Evolutionary conservation across 2,113 vertebrate genomes (phyloP).

Genomic region (Donacobius atricapilla): DNA sequence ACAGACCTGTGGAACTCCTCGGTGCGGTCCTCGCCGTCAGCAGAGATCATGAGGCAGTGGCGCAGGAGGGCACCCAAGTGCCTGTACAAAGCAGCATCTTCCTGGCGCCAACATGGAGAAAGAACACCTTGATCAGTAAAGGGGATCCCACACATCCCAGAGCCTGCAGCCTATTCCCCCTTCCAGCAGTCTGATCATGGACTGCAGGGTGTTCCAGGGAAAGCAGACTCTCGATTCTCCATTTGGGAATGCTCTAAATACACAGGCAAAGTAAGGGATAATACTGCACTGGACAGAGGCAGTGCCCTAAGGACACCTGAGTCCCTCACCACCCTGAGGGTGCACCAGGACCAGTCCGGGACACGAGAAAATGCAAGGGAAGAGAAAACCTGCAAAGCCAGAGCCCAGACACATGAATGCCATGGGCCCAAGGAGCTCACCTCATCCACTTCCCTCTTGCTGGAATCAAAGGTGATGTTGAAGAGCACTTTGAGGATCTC

Average conservation of each 20-base stretch:
- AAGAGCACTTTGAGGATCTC: conserved; percentile 95
- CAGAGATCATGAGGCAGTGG: conserved; percentile 83
- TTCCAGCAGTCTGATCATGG: not conserved
- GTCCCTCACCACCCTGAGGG: not conserved
- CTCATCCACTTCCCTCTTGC: conserved; percentile 84
- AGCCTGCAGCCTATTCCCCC: not conserved
- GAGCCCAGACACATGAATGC: rapidly evolving
- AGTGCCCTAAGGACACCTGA: rapidly evolving
- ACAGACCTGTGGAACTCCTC: conserved; percentile 89
- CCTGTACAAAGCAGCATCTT: conserved; percentile 84
- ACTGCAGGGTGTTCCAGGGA: not conserved
- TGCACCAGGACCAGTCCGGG: rapidly evolving
- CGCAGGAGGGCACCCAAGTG: conserved; percentile 86
- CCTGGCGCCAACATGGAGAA: conserved; percentile 70
- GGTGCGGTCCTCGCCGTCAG: conserved; percentile 84
- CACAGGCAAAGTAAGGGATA: not conserved
- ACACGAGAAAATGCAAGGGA: rapidly evolving
- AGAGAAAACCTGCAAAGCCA: not conserved
- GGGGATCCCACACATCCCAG: not conserved
- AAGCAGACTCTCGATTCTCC: not conserved
- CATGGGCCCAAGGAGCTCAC: conserved; percentile 35
- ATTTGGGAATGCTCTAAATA: not conserved
- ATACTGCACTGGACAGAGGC: not conserved
- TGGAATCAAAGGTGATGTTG: conserved; percentile 88
- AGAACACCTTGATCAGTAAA: not conserved